These are phyloP conservation scores for Brachionus calyciflorus DNA, from an alignment of 1,140 invertebrate genomes.

Conservation along the genomic window DNA sequence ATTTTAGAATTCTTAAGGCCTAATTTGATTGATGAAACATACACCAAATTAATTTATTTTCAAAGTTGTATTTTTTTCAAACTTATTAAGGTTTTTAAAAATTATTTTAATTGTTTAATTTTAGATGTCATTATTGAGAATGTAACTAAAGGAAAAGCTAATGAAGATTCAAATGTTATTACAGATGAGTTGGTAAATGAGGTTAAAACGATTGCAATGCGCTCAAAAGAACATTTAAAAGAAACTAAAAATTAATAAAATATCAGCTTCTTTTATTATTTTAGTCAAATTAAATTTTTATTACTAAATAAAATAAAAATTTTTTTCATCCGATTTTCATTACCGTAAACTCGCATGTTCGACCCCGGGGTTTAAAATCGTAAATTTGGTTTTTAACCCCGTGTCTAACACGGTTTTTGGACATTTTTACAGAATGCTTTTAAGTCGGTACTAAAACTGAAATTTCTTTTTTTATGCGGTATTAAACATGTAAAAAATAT, in stretches of 20 bases:
- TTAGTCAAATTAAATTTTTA: neutral
- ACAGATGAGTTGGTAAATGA: neutral
- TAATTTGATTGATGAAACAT: neutral
- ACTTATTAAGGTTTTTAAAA: neutral
- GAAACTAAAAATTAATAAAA: constrained; percentile 41
- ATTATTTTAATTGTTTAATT: neutral
- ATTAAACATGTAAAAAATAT: too few relatives aligned
- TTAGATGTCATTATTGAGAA: constrained; percentile 40
- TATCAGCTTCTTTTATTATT: too few relatives aligned
- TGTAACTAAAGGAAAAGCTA: constrained; percentile 5
- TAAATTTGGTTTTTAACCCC: too few relatives aligned
- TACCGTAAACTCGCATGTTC: too few relatives aligned
- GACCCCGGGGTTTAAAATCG: too few relatives aligned
- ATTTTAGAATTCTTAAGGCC: constrained; percentile 64
- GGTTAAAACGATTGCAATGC: neutral
- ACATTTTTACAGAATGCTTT: too few relatives aligned
- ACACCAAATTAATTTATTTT: constrained; percentile 24
- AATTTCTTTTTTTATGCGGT: too few relatives aligned
- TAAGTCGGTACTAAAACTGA: too few relatives aligned
- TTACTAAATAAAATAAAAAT: too few relatives aligned
- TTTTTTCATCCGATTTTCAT: too few relatives aligned
- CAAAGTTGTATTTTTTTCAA: constrained; percentile 32
- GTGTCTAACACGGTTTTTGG: too few relatives aligned
- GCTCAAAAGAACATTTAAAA: constrained; percentile 8
- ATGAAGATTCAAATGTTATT: neutral